Base-by-base conservation (phyloP, 2,888 invertebrate species). In the Drosophila neoperkinsi region DNA sequence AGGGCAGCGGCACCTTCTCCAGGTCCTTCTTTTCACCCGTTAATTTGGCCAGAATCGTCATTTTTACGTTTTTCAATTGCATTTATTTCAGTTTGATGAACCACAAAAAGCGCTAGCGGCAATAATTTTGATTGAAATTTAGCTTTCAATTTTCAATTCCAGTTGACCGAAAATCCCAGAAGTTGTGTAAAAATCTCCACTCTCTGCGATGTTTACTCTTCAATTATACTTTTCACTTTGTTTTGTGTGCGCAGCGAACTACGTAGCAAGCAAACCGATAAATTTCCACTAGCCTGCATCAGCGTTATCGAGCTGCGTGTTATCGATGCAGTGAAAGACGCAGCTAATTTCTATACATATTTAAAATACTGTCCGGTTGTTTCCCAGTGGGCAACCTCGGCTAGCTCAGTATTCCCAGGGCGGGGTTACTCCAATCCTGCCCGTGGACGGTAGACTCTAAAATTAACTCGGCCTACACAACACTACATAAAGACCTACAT, bases 11-110 rank as follows among this genome's bases (percentile, higher is more conserved):
- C 84, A 95, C 94, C 94, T 95, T 96, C 81, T 96, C 95, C 51
- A 79, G 66, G 46, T 94, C 93, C 93, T 96, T 97, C 93, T 96
- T 96, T 77, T 96, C 95, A 62, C 95, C 94, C 74, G 95, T 94
- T 34, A 96, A 95, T 92, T 97, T 97, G 10, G 96, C 96, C 86
- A 97, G 94, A 92, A 97, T 95, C 74, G 97, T 97, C 97, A 97
- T 97, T 80, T 91, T 94, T 38, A 4, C n/a, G 53, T 58, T 63
- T 65, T 55, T 53, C 4, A 38, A 11, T 18, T 25, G 21, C 21
- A 34, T 4, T 6, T n/a, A 10, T n/a, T 58, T 58, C 16, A 28
- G 25, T 50, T n/a, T 21, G 36, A 25, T 41, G 21, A 28, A 28
- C 4, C 31, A 18, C 3, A 55, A 46, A 9, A 0, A 25, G 46